These are phyloP conservation scores for Lottia scabra DNA, from an alignment of 2,888 invertebrate species.

Conservation along the genomic window DNA sequence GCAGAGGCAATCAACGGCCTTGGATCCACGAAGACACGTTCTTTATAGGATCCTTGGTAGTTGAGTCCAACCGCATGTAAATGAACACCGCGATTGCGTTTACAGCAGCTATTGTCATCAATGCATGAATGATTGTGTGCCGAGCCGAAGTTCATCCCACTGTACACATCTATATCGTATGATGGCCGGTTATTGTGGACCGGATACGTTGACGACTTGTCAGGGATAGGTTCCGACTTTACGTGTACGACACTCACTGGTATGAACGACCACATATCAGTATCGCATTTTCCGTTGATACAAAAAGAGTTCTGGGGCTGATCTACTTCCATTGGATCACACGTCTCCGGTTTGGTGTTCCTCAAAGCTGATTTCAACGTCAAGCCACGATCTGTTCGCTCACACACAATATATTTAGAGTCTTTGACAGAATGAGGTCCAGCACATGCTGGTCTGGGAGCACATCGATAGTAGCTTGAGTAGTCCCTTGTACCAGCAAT, in stretches of 20 bases:
- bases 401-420: background rate
- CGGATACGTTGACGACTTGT: background rate
- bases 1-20: background rate
- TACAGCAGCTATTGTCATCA: background rate
- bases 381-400: background rate
- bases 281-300: background rate
- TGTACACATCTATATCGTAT: constrained; percentile 1
- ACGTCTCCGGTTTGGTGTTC: background rate
- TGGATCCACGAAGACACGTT: background rate
- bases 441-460: background rate
- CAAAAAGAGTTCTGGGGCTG: background rate
- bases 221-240: background rate
- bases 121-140: background rate
- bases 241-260: background rate
- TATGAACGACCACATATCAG: background rate
- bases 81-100: background rate
- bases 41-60: background rate
- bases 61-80: background rate
- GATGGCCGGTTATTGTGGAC: background rate
- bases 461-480: background rate
- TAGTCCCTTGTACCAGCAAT: background rate
- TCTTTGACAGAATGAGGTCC: background rate
- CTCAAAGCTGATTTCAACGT: background rate
- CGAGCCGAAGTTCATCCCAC: background rate
- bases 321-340: background rate